Evolutionary conservation across 2,113 vertebrate genomes (phyloP).

Genomic region (Phrynocephalus versicolor): DNA sequence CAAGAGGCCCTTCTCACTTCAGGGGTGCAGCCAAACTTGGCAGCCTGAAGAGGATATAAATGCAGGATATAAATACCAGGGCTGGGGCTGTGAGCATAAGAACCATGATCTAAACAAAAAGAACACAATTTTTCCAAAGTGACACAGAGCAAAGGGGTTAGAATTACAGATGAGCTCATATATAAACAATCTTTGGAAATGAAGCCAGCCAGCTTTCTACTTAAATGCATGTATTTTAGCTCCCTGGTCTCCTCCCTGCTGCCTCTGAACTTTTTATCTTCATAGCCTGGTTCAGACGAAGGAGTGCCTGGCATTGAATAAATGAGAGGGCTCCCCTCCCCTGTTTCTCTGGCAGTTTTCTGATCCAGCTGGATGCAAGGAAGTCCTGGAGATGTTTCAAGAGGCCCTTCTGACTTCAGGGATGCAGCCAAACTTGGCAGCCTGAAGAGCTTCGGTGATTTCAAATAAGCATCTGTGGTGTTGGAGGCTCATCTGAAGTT

Average conservation of each 20-base stretch:
- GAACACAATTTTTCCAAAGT: neutral
- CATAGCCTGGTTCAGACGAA: neutral
- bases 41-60: too few species aligned
- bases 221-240: neutral
- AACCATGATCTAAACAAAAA: neutral
- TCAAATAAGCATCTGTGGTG: neutral
- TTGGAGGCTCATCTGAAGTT: neutral
- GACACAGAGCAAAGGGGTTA: neutral
- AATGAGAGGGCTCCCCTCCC: neutral
- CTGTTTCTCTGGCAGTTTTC: neutral
- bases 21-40: too few species aligned
- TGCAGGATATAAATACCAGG: too few species aligned
- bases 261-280: neutral
- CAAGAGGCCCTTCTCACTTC: too few species aligned
- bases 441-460: neutral
- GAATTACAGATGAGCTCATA: conserved; percentile 1
- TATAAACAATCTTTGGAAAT: neutral
- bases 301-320: neutral
- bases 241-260: neutral
- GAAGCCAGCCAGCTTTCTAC: neutral
- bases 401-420: neutral
- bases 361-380: neutral
- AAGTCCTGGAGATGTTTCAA: neutral
- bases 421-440: neutral
- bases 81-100: too few species aligned